Percentiles rank a stretch among this genome's conserved stretches.
phyloP scores from a whole-genome alignment of 2,888 invertebrate genomes.

The Griposia aprilina region DNA sequence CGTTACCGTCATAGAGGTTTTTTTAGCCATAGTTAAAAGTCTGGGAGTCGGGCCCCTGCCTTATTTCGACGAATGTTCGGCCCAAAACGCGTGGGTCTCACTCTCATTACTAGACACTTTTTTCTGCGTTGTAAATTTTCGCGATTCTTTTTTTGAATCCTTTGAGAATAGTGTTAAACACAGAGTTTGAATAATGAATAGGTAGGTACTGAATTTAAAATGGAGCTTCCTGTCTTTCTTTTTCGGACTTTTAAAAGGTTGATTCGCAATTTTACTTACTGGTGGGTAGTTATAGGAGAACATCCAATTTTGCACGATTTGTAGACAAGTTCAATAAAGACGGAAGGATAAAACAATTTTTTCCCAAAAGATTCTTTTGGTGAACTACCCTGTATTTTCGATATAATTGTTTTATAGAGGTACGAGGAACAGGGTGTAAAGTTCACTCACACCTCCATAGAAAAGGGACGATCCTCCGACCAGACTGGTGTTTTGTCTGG shows the following conservation, averaged over 20 bases:
- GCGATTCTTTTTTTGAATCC: conserved; percentile 2
- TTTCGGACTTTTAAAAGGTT: neutral
- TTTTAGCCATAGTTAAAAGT: conserved; percentile 43
- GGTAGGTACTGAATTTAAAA: neutral
- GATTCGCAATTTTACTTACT: neutral
- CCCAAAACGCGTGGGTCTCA: conserved; percentile 43
- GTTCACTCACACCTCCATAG: no score
- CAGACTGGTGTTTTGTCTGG: no score
- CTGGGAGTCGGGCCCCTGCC: conserved; percentile 9
- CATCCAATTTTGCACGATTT: neutral
- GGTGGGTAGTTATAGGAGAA: neutral
- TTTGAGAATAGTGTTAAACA: neutral
- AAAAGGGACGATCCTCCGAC: no score
- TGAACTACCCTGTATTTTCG: neutral
- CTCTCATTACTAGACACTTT: conserved; percentile 44
- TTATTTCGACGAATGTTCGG: conserved; percentile 45
- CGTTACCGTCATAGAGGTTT: conserved; percentile 39
- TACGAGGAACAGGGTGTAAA: no score
- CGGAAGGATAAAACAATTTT: neutral
- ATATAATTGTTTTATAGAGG: no score
- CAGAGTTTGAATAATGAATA: neutral
- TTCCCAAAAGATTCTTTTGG: neutral
- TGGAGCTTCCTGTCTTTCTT: neutral
- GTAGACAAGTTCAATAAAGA: neutral
- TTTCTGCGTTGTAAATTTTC: conserved; percentile 13